Conservation (phyloP, 2,797 vertebrate species). For the Smutsia temminckii region DNA sequence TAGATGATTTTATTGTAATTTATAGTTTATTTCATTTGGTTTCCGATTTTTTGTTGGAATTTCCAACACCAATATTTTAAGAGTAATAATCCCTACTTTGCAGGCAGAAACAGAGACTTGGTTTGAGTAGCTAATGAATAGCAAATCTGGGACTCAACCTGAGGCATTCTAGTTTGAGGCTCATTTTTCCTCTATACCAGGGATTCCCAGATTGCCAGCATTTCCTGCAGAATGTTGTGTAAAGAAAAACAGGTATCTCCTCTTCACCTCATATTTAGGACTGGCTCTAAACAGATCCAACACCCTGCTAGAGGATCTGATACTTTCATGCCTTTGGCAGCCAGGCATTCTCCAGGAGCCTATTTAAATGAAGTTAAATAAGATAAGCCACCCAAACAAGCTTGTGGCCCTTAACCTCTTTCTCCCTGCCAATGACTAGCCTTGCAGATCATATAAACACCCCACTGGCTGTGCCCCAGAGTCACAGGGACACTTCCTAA, state of each 20-base stretch:
- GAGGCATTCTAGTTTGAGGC: background rate
- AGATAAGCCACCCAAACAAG: background rate
- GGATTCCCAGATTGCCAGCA: background rate
- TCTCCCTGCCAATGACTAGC: background rate
- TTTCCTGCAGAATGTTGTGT: background rate
- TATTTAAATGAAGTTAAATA: background rate
- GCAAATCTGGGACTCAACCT: background rate
- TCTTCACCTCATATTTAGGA: background rate
- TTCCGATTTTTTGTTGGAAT: background rate
- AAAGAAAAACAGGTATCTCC: background rate
- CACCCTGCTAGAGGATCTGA: background rate
- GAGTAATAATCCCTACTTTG: background rate
- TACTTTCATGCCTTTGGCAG: background rate
- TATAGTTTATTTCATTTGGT: conserved; percentile 9
- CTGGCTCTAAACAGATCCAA: background rate
- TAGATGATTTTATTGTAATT: background rate
- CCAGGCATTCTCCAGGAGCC: background rate
- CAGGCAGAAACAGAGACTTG: background rate
- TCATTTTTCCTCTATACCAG: background rate
- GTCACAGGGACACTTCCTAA: background rate
- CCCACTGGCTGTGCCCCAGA: background rate
- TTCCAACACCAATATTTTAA: background rate
- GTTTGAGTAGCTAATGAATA: background rate
- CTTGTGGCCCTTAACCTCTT: background rate
- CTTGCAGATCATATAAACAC: background rate